Evolutionary conservation across 2,113 vertebrate genomes (phyloP), one percentile per base, ranked within the genome.

Genomic region (Leptobrachium leishanense): DNA sequence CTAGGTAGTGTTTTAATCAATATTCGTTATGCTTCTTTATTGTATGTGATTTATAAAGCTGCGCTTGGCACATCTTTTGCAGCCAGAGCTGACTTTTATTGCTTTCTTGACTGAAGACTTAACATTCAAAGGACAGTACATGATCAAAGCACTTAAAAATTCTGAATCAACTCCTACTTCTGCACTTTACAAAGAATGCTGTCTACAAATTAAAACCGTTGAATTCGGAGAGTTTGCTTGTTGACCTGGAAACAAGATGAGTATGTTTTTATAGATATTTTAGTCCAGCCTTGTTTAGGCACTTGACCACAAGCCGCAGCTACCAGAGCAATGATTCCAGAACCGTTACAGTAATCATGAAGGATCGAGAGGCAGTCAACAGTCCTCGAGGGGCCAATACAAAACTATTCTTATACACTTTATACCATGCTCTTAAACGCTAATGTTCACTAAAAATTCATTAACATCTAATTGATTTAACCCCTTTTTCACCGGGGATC

Each of bases 81-180:
- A 31, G 31, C 5, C 13, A 44, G 1, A 50, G 66, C 43, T 70
- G 13, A 20, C 59, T 15, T 57, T 72, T 73, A 79, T 44, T 73
- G 69, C 70, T 72, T 79, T 79, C 40, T 72, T 73, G 62, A 63
- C 77, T 57, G 2, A 1, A 12, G 41, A 44, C 42, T 69, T 53
- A 39, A 42, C 46, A 15, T 73, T 79, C 67, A 72, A 79, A 72
- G 44, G 39, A 11, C 66, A 68, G 55, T 41, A 64, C 43, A 53
- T 42, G 69, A 79, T 73, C 69, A 72, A 79, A 67, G 69, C 70
- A 72, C 77, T 73, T 65, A 72, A 79, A 73, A 79, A 55, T 44
- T 44, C 44, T 67, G 63, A 79, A 79, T 73, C 6, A 40, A 73
- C 69, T 72, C 43, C 13, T 13, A 62, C 41, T 10, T 66, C 77